Percentiles rank a stretch among this genome's conserved stretches.
phyloP scores from a whole-genome alignment of 2,888 invertebrate species.

The Aquatica leii region DNA sequence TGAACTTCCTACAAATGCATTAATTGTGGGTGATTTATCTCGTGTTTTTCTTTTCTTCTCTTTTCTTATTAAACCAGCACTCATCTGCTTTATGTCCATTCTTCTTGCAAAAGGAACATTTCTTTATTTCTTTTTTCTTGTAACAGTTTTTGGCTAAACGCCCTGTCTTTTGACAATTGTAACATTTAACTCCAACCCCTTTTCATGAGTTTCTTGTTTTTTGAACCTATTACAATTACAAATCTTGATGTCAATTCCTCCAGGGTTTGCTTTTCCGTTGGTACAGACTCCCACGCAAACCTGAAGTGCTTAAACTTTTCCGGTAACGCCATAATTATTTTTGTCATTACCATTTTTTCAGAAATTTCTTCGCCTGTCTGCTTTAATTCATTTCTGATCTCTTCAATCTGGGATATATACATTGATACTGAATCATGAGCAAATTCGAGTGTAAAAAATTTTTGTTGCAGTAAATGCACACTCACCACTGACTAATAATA shows the following conservation, averaged over 20 bases:
- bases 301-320: conserved; percentile 31
- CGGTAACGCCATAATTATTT: conserved; percentile 35
- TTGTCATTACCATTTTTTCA: conserved; percentile 35
- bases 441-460: conserved; percentile 39
- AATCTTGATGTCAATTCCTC: conserved; percentile 40
- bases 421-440: background rate
- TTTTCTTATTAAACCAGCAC: background rate
- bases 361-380: conserved; percentile 10
- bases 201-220: too few relatives aligned
- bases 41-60: background rate
- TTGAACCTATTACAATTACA: conserved; percentile 42
- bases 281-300: conserved; percentile 44
- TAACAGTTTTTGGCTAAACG: too few relatives aligned
- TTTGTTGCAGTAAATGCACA: conserved; percentile 41
- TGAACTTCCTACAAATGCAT: background rate
- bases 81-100: background rate
- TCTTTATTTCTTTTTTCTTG: background rate
- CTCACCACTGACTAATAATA: conserved; percentile 16
- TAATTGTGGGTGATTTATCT: background rate
- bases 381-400: conserved; percentile 12
- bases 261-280: conserved; percentile 40
- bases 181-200: background rate
- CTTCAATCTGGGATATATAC: conserved; percentile 13
- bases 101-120: conserved; percentile 3
- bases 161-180: background rate